These are phyloP conservation scores for Pseudochromis fuscus DNA, from an alignment of 2,797 vertebrate genomes.

Conservation along the genomic window DNA sequence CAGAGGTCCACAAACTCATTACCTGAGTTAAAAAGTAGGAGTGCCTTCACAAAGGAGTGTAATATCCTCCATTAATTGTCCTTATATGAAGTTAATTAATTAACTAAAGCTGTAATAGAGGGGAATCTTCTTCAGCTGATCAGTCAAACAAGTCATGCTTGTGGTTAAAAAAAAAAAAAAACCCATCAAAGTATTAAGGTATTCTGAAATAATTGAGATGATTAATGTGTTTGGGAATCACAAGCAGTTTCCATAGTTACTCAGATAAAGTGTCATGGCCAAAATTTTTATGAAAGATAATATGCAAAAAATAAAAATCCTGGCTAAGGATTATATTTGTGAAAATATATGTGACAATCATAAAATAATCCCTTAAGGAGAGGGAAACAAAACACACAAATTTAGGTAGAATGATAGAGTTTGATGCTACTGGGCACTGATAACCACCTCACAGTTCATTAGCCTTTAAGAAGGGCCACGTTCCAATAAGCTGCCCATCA, in stretches of 20 bases:
- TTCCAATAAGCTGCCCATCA: conserved; percentile 46
- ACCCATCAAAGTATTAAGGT: conserved; percentile 42
- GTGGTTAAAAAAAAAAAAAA: conserved; percentile 32
- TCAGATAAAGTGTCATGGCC: conserved; percentile 13
- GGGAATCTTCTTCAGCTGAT: conserved; percentile 39
- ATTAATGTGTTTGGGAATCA: conserved; percentile 21
- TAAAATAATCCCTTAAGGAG: conserved; percentile 7
- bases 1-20: conserved; percentile 77
- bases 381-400: conserved; percentile 14
- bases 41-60: conserved; percentile 66
- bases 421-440: conserved; percentile 46
- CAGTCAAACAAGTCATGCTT: conserved; percentile 42
- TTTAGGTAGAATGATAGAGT: conserved; percentile 28
- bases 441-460: conserved; percentile 59
- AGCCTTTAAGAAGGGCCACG: conserved; percentile 25
- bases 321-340: conserved; percentile 24
- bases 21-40: conserved; percentile 63
- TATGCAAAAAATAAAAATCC: conserved; percentile 4
- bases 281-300: conserved; percentile 37
- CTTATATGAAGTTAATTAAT: conserved; percentile 63
- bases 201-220: conserved; percentile 19
- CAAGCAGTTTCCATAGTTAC: conserved; percentile 55
- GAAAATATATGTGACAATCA: conserved; percentile 12
- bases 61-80: conserved; percentile 67
- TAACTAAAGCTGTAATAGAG: conserved; percentile 53